These are phyloP conservation scores for Drosophila tani DNA, from an alignment of 1,140 invertebrate genomes.

Conservation along the genomic window DNA sequence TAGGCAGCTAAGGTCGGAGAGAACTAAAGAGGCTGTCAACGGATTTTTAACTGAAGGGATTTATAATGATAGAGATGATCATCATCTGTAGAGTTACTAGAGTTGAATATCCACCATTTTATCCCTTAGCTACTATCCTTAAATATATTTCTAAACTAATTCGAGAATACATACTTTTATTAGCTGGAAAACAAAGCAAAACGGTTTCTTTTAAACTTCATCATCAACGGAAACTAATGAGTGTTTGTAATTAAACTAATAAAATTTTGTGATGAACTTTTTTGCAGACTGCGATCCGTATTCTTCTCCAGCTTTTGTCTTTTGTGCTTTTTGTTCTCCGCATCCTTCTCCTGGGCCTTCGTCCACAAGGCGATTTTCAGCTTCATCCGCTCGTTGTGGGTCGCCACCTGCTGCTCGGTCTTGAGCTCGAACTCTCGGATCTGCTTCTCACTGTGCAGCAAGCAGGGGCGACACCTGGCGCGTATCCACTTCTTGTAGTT, in stretches of 20 bases:
- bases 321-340: background rate
- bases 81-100: no score
- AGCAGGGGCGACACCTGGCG: constrained; percentile 27
- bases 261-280: background rate
- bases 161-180: background rate
- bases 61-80: background rate
- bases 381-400: constrained; percentile 20
- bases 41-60: constrained; percentile 33
- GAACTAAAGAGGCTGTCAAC: constrained; percentile 13
- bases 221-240: background rate
- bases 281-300: background rate
- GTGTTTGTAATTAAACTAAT: background rate
- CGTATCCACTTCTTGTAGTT: constrained; percentile 35
- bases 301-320: background rate
- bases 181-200: background rate
- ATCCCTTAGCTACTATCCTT: no score
- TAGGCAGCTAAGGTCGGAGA: constrained; percentile 5
- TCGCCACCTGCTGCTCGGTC: constrained; percentile 9
- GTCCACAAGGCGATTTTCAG: constrained; percentile 52
- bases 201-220: no score
- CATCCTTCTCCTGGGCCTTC: constrained; percentile 25
- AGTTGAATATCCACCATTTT: no score
- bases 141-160: no score
- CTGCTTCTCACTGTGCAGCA: constrained; percentile 48
- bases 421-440: constrained; percentile 19